These are phyloP conservation scores for Zootoca vivipara DNA, from an alignment of 2,113 vertebrate genomes.

Conservation along the genomic window DNA sequence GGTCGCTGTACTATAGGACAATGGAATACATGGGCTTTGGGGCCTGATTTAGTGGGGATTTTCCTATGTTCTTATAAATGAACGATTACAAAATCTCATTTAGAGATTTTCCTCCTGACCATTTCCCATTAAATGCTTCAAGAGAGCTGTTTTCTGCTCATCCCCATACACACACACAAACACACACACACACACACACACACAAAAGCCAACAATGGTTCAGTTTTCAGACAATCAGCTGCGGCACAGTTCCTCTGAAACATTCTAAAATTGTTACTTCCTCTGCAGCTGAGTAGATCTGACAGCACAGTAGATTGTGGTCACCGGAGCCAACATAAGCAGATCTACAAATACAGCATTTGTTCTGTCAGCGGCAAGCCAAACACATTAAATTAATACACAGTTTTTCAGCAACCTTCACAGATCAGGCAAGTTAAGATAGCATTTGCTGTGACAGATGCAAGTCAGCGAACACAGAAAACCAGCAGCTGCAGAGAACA, in stretches of 20 bases:
- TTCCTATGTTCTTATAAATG: neutral
- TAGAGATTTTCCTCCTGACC: neutral
- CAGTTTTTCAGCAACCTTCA: neutral
- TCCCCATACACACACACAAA: neutral
- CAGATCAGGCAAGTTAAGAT: neutral
- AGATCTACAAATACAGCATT: neutral
- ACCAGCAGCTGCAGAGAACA: neutral
- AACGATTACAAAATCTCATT: neutral
- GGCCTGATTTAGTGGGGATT: no score
- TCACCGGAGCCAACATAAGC: neutral
- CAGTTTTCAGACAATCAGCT: neutral
- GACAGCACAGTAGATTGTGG: neutral
- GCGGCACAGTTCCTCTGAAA: neutral
- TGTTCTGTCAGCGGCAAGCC: neutral
- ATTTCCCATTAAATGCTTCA: neutral
- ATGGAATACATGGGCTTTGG: no score
- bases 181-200: neutral
- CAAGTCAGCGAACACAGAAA: neutral
- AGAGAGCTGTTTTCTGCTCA: neutral
- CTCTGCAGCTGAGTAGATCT: neutral
- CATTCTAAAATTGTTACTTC: slow-evolving; percentile 6
- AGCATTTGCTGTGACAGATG: neutral
- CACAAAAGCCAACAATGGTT: neutral
- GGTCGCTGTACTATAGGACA: no score
- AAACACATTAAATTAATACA: slow-evolving; percentile 5